phyloP scores from a whole-genome alignment of 2,888 invertebrate species.

The Brenthis ino region DNA sequence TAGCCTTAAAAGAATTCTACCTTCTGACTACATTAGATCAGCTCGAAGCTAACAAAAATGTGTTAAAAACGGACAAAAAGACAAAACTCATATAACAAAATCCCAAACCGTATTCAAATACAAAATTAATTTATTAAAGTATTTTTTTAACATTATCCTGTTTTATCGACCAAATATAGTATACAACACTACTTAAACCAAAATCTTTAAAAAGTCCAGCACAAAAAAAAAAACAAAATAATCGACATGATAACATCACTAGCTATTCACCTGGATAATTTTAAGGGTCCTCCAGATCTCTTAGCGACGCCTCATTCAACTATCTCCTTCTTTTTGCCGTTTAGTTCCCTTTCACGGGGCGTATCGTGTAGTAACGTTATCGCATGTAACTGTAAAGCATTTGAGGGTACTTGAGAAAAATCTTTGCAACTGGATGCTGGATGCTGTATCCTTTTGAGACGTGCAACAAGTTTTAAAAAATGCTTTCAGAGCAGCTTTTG shows the following conservation, averaged over 20 bases:
- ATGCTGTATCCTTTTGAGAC: slow-evolving; percentile 24
- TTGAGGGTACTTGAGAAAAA: slow-evolving; percentile 24
- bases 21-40: too few species aligned
- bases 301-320: slow-evolving; percentile 41
- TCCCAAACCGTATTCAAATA: too few species aligned
- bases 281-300: slow-evolving; percentile 57
- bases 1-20: too few species aligned
- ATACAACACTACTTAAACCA: neutral
- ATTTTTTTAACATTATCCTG: too few species aligned
- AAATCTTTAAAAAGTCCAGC: neutral
- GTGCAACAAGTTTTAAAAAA: slow-evolving; percentile 26
- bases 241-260: slow-evolving; percentile 40
- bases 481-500: slow-evolving; percentile 6
- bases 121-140: too few species aligned
- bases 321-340: slow-evolving; percentile 56
- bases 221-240: slow-evolving; percentile 18
- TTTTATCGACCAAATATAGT: too few species aligned
- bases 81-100: too few species aligned
- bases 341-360: slow-evolving; percentile 36
- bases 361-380: slow-evolving; percentile 22
- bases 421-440: slow-evolving; percentile 20
- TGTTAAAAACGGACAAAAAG: too few species aligned
- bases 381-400: slow-evolving; percentile 6
- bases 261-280: slow-evolving; percentile 67
- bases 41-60: too few species aligned